Conservation (phyloP, 2,113 vertebrate genomes). For the Spea multiplicata region DNA sequence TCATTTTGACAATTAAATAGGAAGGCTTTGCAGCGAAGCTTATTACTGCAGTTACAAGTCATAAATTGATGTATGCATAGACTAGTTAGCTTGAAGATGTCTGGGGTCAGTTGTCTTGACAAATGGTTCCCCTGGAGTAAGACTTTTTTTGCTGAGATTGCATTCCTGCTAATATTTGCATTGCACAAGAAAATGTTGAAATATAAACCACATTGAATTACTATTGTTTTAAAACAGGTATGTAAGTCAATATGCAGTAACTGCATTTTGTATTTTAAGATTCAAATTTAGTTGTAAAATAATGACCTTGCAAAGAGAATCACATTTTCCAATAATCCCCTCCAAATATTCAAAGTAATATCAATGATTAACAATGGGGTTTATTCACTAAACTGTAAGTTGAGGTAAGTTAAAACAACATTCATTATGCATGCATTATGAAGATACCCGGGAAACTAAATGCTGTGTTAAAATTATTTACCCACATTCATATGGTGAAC, state of each 20-base stretch:
- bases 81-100: neutral
- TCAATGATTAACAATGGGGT: too few relatives aligned
- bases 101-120: neutral
- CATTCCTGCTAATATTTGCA: neutral
- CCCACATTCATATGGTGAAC: too few relatives aligned
- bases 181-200: slow-evolving; percentile 1
- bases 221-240: neutral
- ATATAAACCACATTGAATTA: neutral
- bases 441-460: too few relatives aligned
- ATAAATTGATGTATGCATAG: neutral
- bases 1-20: slow-evolving; percentile 10
- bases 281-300: too few relatives aligned
- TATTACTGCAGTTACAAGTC: neutral
- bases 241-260: neutral
- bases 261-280: neutral
- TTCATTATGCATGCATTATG: too few relatives aligned
- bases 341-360: too few relatives aligned
- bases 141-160: neutral
- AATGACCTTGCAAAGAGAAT: too few relatives aligned
- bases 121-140: neutral
- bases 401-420: too few relatives aligned
- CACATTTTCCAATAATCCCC: too few relatives aligned
- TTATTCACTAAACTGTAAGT: too few relatives aligned
- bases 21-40: neutral
- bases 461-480: too few relatives aligned